phyloP scores from a whole-genome alignment of 2,113 vertebrate genomes.

The Rhinolophus ferrumequinum region DNA sequence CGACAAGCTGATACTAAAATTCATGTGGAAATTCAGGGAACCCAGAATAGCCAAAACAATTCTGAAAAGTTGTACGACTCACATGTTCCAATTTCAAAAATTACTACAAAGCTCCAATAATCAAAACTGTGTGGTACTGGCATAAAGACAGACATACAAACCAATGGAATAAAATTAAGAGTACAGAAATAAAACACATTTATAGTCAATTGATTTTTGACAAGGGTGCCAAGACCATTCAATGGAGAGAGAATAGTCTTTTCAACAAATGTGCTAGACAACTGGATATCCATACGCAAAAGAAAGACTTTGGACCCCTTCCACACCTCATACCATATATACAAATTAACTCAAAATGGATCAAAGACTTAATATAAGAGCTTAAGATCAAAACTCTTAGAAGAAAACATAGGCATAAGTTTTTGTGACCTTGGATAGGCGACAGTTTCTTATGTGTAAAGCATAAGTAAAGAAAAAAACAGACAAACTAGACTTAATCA shows the following conservation, averaged over 20 bases:
- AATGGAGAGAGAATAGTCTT: neutral
- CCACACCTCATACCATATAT: neutral
- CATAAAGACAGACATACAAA: neutral
- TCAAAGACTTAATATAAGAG: neutral
- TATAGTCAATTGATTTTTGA: conserved; percentile 25
- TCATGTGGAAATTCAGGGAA: neutral
- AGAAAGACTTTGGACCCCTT: neutral
- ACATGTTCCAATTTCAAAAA: neutral
- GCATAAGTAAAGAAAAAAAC: neutral
- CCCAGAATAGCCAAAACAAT: conserved; percentile 20
- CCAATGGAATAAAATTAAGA: neutral
- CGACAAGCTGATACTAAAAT: conserved; percentile 1
- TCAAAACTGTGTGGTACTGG: neutral
- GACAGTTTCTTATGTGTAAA: neutral
- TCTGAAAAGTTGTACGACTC: neutral
- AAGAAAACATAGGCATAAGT: neutral
- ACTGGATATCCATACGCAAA: neutral
- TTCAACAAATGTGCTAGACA: neutral
- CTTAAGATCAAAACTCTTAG: conserved; percentile 1
- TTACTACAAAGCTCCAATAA: neutral
- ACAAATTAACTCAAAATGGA: neutral
- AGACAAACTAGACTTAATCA: neutral
- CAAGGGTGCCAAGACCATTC: neutral
- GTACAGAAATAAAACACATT: neutral
- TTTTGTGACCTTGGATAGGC: neutral